Percentiles rank a stretch among this genome's conserved stretches.
phyloP scores from a whole-genome alignment of 2,113 vertebrate genomes.

The Peucedramus taeniatus region DNA sequence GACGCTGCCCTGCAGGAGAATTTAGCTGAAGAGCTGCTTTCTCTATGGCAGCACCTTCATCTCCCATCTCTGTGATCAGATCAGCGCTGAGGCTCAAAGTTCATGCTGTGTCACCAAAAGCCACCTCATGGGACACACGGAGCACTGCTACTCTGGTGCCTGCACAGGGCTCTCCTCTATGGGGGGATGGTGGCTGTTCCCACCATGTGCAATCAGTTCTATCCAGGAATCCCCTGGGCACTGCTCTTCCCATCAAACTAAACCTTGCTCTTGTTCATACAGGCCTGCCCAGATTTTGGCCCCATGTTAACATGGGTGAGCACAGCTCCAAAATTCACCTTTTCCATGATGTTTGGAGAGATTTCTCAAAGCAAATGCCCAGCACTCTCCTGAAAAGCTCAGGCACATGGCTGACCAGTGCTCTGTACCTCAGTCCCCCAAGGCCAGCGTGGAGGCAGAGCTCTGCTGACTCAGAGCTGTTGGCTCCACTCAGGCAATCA shows the following conservation, averaged over 20 bases:
- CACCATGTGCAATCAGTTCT: neutral
- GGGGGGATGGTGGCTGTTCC: neutral
- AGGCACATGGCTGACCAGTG: neutral
- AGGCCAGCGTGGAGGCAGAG: neutral
- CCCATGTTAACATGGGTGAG: accelerated
- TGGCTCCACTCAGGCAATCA: neutral
- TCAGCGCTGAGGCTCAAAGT: neutral
- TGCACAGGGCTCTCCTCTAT: neutral
- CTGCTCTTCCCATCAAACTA: neutral
- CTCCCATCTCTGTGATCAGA: neutral
- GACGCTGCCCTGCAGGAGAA: neutral
- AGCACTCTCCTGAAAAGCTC: neutral
- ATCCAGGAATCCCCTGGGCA: neutral
- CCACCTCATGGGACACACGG: accelerated
- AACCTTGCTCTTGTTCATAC: accelerated
- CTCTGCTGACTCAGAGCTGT: neutral
- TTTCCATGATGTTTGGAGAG: neutral
- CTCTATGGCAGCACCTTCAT: neutral
- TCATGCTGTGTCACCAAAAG: accelerated
- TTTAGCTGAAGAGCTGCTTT: neutral
- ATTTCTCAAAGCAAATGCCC: neutral
- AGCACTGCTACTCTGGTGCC: neutral
- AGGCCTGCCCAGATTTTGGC: accelerated
- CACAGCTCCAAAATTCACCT: neutral
- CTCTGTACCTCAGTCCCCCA: neutral